phyloP scores from a whole-genome alignment of 2,888 invertebrate species.

The Candidula unifasciata region DNA sequence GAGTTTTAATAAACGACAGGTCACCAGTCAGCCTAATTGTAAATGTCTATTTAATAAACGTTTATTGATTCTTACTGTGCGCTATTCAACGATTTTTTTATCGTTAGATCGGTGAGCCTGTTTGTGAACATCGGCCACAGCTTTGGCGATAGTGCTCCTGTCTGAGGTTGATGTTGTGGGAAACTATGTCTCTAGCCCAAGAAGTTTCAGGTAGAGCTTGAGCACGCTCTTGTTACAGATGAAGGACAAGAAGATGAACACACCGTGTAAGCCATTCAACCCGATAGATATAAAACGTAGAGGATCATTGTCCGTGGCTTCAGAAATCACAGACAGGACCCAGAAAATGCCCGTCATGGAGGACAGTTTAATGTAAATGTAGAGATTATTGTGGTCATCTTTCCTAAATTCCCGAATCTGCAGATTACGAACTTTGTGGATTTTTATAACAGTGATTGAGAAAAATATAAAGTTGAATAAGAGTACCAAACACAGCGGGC shows the following conservation, averaged over 20 bases:
- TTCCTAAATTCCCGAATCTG: slow-evolving; percentile 17
- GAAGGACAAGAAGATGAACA: slow-evolving; percentile 7
- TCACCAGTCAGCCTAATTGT: too few species aligned
- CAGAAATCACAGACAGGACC: not conserved
- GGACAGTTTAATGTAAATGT: slow-evolving; percentile 47
- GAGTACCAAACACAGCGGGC: slow-evolving; percentile 8
- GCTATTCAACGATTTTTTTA: too few species aligned
- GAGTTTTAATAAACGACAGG: too few species aligned
- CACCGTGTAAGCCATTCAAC: slow-evolving; percentile 2
- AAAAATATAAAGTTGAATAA: slow-evolving; percentile 34
- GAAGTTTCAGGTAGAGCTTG: not conserved
- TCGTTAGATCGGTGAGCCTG: not conserved
- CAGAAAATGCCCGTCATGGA: slow-evolving; percentile 42
- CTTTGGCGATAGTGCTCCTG: not conserved
- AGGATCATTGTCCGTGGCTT: slow-evolving; percentile 18
- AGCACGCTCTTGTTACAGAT: slow-evolving; percentile 12
- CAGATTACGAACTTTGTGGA: slow-evolving; percentile 27
- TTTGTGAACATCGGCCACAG: not conserved
- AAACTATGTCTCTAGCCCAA: not conserved
- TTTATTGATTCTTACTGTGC: too few species aligned
- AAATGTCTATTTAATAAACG: too few species aligned
- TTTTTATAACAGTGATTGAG: slow-evolving; percentile 1
- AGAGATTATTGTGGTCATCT: slow-evolving; percentile 19
- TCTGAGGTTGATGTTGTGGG: not conserved
- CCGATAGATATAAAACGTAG: slow-evolving; percentile 5